Evolutionary conservation across 1,140 invertebrate genomes (phyloP).

Genomic region (Drosophila arawakana): DNA sequence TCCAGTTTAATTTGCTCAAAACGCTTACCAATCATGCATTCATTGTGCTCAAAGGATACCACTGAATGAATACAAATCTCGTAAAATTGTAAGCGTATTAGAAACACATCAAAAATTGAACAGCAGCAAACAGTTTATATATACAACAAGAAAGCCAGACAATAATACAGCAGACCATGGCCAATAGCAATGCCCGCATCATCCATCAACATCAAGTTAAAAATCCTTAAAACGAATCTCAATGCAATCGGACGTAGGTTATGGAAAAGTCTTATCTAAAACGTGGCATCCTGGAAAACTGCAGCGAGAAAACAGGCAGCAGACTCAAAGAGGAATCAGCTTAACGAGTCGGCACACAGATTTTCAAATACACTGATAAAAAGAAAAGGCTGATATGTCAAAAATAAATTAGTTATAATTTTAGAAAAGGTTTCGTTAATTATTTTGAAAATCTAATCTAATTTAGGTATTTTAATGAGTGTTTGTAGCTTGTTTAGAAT

Average conservation of each 20-base stretch:
- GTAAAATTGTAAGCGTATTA: constrained; percentile 26
- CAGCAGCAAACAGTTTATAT: constrained; percentile 17
- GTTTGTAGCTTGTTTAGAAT: too few species aligned
- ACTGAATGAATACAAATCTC: background rate
- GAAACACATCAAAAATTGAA: constrained; percentile 35
- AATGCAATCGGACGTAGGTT: constrained; percentile 37
- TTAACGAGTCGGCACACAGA: constrained; percentile 42
- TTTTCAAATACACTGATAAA: too few species aligned
- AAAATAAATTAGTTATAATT: too few species aligned
- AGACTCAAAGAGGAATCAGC: constrained; percentile 49
- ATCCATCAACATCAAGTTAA: constrained; percentile 61
- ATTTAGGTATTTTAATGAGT: too few species aligned
- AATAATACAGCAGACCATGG: background rate
- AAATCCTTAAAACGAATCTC: constrained; percentile 33
- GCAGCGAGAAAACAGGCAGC: constrained; percentile 35
- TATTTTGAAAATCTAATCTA: too few species aligned
- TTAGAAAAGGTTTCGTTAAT: too few species aligned
- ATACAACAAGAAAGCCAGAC: constrained; percentile 23
- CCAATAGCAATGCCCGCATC: constrained; percentile 32
- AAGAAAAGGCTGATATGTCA: too few species aligned
- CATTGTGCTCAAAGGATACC: background rate
- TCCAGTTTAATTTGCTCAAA: background rate
- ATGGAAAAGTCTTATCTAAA: constrained; percentile 41
- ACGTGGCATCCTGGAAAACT: constrained; percentile 39
- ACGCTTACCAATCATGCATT: background rate